Conservation (phyloP, 1,140 invertebrate species). For the Macrobrachium nipponense region DNA sequence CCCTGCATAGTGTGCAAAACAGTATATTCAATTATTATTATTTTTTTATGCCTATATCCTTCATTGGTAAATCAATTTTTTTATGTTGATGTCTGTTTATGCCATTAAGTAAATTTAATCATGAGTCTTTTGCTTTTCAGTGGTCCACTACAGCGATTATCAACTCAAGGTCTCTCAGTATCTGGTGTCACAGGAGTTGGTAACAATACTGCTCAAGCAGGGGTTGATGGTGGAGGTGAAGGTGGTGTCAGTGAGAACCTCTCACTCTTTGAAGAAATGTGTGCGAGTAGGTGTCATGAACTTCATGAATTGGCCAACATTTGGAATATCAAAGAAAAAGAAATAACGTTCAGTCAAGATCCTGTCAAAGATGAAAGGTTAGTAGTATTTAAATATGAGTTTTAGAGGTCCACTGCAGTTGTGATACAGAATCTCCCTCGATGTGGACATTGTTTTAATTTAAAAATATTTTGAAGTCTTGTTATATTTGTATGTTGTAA, state of each 20-base stretch:
- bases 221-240: slow-evolving; percentile 39
- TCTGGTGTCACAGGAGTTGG: slow-evolving; percentile 21
- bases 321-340: slow-evolving; percentile 47
- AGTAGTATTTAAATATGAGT: slow-evolving; percentile 2
- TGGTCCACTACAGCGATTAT: slow-evolving; percentile 50
- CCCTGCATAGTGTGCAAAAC: no score
- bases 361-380: slow-evolving; percentile 26
- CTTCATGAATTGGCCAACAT: slow-evolving; percentile 40
- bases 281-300: slow-evolving; percentile 19
- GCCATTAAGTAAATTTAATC: not conserved
- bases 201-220: not conserved
- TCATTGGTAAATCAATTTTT: no score
- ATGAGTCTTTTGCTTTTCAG: slow-evolving; percentile 23
- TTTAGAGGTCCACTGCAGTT: not conserved
- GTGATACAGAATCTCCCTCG: not conserved
- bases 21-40: no score
- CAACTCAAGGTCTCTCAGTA: slow-evolving; percentile 39
- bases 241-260: slow-evolving; percentile 19
- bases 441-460: not conserved
- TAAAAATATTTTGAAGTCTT: no score
- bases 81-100: no score
- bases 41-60: no score
- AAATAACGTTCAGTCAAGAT: slow-evolving; percentile 52
- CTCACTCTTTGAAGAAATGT: slow-evolving; percentile 50
- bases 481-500: no score